Conservation (phyloP, 2,797 vertebrate species). For the Sebastes oblongus region DNA sequence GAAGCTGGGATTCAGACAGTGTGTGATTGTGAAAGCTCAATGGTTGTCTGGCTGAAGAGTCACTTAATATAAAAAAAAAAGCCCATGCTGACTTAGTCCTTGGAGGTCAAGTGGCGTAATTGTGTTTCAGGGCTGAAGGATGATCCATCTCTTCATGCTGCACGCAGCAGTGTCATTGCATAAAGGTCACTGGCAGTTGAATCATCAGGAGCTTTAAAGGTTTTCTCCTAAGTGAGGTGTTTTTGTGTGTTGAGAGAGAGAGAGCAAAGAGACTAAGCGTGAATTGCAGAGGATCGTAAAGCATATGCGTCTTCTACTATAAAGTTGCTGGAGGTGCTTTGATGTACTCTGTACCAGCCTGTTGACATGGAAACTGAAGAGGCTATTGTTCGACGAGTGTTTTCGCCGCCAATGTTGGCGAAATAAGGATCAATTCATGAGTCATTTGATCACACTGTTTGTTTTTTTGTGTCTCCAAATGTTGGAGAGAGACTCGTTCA, state of each 20-base stretch:
- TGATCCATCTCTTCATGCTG: slow-evolving; percentile 43
- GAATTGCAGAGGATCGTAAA: slow-evolving; percentile 11
- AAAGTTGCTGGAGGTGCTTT: slow-evolving; percentile 33
- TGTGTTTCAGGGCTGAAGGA: slow-evolving; percentile 51
- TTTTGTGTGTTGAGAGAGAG: slow-evolving; percentile 14
- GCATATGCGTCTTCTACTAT: background rate
- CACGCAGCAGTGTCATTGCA: slow-evolving; percentile 33
- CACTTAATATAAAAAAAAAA: slow-evolving; percentile 38
- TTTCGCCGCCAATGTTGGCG: slow-evolving; percentile 34
- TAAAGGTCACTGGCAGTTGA: slow-evolving; percentile 55
- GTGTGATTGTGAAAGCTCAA: slow-evolving; percentile 13
- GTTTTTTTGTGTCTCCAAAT: slow-evolving; percentile 9
- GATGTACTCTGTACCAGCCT: slow-evolving; percentile 26
- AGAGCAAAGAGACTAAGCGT: background rate
- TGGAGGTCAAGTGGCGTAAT: slow-evolving; percentile 65
- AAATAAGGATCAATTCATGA: slow-evolving; percentile 33
- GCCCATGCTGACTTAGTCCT: slow-evolving; percentile 34
- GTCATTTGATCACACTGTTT: slow-evolving; percentile 25
- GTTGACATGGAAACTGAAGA: slow-evolving; percentile 73
- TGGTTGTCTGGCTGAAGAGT: slow-evolving; percentile 23
- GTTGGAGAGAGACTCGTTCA: background rate
- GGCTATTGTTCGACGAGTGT: slow-evolving; percentile 43
- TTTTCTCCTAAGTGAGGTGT: slow-evolving; percentile 20
- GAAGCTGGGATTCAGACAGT: background rate
- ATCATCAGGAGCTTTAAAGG: slow-evolving; percentile 40